Percentiles rank a stretch among this genome's conserved stretches.
These are phyloP conservation scores for Helarctos malayanus DNA, from an alignment of 2,797 vertebrate species.

Conservation along the genomic window DNA sequence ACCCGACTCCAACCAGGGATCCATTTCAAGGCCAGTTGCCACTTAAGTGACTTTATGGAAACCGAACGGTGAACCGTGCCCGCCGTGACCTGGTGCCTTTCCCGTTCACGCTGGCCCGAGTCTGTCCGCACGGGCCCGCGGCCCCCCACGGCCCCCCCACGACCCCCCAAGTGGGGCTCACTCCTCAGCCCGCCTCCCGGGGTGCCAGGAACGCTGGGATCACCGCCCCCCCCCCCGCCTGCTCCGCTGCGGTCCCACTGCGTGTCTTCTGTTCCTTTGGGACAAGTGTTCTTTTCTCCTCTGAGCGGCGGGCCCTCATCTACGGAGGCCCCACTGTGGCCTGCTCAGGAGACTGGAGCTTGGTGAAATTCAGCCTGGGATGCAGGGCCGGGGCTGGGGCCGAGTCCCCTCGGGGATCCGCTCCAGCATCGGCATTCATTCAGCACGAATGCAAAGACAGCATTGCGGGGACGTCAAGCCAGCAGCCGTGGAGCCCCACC, in stretches of 20 bases:
- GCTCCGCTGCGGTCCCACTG: accelerated
- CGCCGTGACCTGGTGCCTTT: background rate
- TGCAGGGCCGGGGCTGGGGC: accelerated
- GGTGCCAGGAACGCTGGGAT: background rate
- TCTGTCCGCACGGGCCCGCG: accelerated
- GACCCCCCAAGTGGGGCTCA: accelerated
- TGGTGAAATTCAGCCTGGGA: background rate
- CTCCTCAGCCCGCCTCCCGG: background rate
- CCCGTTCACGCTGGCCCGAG: slow-evolving; percentile 36
- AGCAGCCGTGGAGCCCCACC: accelerated
- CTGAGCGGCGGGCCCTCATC: accelerated
- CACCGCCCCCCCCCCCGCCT: accelerated
- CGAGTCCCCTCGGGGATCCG: accelerated
- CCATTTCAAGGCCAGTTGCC: slow-evolving; percentile 88
- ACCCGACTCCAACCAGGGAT: slow-evolving; percentile 85
- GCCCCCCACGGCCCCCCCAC: accelerated
- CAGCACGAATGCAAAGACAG: accelerated
- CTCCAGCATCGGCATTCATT: accelerated
- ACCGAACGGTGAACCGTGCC: slow-evolving; percentile 79
- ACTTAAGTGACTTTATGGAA: slow-evolving; percentile 87
- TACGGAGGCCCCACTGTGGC: background rate
- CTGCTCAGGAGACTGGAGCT: accelerated
- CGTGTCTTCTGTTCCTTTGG: accelerated
- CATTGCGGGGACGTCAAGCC: accelerated
- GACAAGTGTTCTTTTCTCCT: accelerated